Evolutionary conservation across 2,888 invertebrate species (phyloP).

Genomic region (Tridacna crocea): DNA sequence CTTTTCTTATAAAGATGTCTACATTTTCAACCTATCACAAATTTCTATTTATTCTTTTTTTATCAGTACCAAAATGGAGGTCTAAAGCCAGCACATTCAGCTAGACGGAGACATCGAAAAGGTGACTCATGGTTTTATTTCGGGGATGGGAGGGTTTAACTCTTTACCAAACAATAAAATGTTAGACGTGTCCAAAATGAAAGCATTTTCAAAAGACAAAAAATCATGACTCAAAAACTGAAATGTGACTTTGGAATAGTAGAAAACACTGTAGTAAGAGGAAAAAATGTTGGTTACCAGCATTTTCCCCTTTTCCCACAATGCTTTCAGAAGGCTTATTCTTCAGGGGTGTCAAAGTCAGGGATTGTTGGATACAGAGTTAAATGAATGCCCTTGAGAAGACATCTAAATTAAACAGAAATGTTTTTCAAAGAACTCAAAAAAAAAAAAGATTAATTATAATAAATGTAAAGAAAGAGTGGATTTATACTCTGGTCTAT

Average conservation of each 20-base stretch:
- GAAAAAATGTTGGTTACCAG: not conserved
- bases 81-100: too few species aligned
- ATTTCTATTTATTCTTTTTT: too few species aligned
- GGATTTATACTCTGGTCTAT: conserved; percentile 8
- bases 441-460: not conserved
- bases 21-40: too few species aligned
- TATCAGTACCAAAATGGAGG: too few species aligned
- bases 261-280: not conserved
- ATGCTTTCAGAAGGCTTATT: not conserved
- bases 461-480: not conserved
- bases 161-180: too few species aligned
- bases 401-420: not conserved
- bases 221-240: too few species aligned
- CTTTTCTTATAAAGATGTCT: too few species aligned
- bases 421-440: not conserved
- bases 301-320: not conserved
- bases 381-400: not conserved
- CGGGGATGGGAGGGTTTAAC: too few species aligned
- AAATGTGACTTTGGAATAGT: not conserved
- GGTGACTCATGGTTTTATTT: too few species aligned
- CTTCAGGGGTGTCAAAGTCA: not conserved
- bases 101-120: too few species aligned
- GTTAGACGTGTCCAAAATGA: too few species aligned
- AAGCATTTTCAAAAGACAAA: too few species aligned
- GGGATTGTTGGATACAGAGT: not conserved